Percentiles rank a stretch among this genome's conserved stretches.
Conservation (phyloP, 2,113 vertebrate species). For the Pipra filicauda region DNA sequence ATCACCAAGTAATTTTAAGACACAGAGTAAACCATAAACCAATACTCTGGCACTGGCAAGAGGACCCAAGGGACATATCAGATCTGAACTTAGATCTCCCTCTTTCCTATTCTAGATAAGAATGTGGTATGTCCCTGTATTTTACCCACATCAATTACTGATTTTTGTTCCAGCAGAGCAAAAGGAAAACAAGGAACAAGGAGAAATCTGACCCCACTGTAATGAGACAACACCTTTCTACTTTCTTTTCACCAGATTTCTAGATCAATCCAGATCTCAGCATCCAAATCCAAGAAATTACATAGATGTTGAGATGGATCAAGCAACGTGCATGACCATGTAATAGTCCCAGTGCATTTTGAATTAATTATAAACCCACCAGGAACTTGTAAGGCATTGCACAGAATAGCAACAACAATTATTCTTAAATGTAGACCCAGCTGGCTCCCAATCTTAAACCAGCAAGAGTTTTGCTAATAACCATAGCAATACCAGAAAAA, state of each 20-base stretch:
- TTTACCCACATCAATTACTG: background rate
- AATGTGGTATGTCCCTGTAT: background rate
- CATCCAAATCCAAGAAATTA: background rate
- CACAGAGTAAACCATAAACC: background rate
- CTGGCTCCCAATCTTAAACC: constrained; percentile 7
- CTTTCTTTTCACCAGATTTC: background rate
- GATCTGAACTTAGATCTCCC: background rate
- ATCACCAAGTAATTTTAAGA: background rate
- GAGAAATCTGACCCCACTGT: background rate
- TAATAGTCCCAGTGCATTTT: background rate
- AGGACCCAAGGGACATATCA: background rate
- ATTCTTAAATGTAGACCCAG: constrained; percentile 8
- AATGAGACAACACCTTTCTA: background rate
- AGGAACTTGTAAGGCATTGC: background rate
- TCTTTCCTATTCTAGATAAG: background rate
- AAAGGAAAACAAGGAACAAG: background rate
- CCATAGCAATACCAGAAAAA: constrained; percentile 2
- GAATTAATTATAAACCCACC: background rate
- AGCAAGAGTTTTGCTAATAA: constrained; percentile 34
- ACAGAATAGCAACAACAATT: constrained; percentile 11
- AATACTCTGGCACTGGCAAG: background rate
- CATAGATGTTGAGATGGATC: background rate
- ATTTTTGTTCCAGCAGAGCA: background rate
- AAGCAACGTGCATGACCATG: background rate
- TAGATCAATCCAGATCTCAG: background rate